phyloP scores from a whole-genome alignment of 2,797 vertebrate genomes.

The Bradypus variegatus region DNA sequence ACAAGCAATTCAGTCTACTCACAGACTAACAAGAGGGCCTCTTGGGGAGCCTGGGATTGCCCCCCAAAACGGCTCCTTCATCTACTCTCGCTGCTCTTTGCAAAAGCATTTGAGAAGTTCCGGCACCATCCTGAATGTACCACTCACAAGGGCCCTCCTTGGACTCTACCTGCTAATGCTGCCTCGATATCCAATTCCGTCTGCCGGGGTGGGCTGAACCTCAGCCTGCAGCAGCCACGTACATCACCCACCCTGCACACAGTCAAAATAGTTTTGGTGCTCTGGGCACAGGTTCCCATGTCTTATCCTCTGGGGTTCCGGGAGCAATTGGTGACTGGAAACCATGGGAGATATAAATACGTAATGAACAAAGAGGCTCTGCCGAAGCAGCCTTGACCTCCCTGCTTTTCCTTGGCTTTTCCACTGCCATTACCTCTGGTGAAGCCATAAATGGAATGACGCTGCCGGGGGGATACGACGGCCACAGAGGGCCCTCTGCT shows the following conservation, averaged over 20 bases:
- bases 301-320: constrained; percentile 67
- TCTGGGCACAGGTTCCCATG: constrained; percentile 63
- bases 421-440: constrained; percentile 60
- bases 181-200: constrained; percentile 33
- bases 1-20: background rate
- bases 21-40: background rate
- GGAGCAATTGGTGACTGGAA: constrained; percentile 58
- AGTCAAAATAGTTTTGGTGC: constrained; percentile 67
- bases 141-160: constrained; percentile 10
- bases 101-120: background rate
- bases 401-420: constrained; percentile 66
- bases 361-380: constrained; percentile 71
- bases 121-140: background rate
- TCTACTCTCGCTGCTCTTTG: background rate
- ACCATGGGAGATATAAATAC: constrained; percentile 68
- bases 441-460: constrained; percentile 62
- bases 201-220: constrained; percentile 17
- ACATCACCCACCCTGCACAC: constrained; percentile 8
- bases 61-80: background rate
- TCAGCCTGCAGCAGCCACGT: background rate
- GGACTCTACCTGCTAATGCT: constrained; percentile 31
- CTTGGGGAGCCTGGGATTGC: background rate
- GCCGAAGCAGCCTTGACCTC: constrained; percentile 71
- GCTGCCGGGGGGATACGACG: constrained; percentile 38
- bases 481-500: constrained; percentile 55